Conservation (phyloP, 1,140 invertebrate genomes). For the Diplogasteroides magnus region DNA sequence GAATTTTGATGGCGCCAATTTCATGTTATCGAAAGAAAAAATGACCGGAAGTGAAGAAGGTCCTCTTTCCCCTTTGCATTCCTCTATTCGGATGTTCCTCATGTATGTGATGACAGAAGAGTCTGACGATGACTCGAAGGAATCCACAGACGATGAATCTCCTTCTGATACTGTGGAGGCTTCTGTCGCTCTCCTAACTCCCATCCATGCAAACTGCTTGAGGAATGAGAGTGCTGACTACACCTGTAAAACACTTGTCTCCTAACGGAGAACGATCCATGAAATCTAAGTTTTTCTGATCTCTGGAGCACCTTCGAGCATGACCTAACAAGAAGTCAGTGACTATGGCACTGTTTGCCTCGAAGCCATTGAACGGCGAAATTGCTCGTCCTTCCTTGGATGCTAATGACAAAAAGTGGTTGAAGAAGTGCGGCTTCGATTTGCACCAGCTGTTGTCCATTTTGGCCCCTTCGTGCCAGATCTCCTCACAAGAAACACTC, state of each 20-base stretch:
- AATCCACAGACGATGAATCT: too few species aligned
- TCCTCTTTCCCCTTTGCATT: neutral
- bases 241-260: too few species aligned
- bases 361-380: neutral
- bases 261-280: too few species aligned
- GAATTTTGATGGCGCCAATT: too few species aligned
- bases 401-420: neutral
- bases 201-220: neutral
- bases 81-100: neutral
- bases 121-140: too few species aligned
- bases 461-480: slow-evolving; percentile 28
- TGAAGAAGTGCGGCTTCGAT: slow-evolving; percentile 8
- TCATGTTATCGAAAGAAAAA: neutral
- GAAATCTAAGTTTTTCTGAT: too few species aligned
- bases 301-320: too few species aligned
- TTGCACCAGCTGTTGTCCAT: slow-evolving; percentile 32
- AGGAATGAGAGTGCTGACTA: neutral
- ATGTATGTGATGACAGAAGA: too few species aligned
- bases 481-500: slow-evolving; percentile 37
- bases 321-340: too few species aligned
- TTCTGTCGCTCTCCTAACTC: too few species aligned
- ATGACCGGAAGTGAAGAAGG: neutral
- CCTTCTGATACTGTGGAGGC: too few species aligned
- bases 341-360: neutral
- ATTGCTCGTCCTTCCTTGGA: slow-evolving; percentile 1